These are phyloP conservation scores for Rhinoraja longicauda DNA, from an alignment of 2,797 vertebrate species.

Conservation along the genomic window DNA sequence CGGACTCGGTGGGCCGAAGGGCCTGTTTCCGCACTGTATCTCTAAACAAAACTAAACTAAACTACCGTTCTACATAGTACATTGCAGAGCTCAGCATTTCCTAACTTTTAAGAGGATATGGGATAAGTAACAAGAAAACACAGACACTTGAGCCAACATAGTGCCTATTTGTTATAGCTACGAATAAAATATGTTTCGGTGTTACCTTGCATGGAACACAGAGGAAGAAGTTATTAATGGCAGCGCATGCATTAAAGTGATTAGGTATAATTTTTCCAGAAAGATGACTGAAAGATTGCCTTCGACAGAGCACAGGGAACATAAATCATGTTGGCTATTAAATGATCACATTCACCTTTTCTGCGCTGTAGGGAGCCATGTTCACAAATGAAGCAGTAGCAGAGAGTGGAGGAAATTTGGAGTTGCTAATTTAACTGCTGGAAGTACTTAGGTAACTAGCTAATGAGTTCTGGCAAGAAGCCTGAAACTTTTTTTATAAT, in stretches of 20 bases:
- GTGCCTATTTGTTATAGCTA: neutral
- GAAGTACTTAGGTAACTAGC: neutral
- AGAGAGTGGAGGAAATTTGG: neutral
- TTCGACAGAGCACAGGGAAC: neutral
- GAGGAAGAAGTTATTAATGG: neutral
- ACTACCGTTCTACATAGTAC: neutral
- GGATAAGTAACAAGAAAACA: neutral
- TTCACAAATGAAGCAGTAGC: neutral
- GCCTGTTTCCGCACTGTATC: too few relatives aligned
- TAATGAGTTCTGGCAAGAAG: neutral
- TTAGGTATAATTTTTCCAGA: neutral
- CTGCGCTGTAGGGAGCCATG: neutral
- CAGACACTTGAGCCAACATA: neutral
- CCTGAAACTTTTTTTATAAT: neutral
- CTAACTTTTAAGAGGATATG: neutral
- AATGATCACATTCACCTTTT: neutral
- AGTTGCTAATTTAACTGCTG: neutral
- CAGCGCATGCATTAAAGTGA: neutral
- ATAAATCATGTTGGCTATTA: neutral
- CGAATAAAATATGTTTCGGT: neutral
- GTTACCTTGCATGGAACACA: neutral
- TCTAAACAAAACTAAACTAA: too few relatives aligned
- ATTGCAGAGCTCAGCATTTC: neutral
- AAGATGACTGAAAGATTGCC: neutral
- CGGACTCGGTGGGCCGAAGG: too few relatives aligned